Evolutionary conservation across 2,888 invertebrate genomes (phyloP).

Genomic region (Toxonevra muliebris): DNA sequence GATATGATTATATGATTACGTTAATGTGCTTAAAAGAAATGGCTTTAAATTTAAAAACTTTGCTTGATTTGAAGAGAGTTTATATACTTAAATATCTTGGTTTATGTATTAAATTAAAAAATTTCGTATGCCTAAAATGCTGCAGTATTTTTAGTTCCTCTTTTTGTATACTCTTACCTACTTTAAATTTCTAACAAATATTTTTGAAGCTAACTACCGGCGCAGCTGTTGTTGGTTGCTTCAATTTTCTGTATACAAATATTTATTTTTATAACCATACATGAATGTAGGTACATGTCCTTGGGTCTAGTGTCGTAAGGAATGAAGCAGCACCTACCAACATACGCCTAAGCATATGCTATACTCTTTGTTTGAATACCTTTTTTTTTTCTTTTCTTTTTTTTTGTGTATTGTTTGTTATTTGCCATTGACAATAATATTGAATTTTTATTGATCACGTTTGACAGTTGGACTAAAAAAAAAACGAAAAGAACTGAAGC

Average conservation of each 20-base stretch:
- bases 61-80: too few species aligned
- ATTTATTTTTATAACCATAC: neutral
- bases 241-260: neutral
- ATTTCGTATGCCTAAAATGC: neutral
- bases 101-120: too few species aligned
- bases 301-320: neutral
- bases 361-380: constrained; percentile 10
- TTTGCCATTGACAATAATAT: constrained; percentile 18
- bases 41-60: too few species aligned
- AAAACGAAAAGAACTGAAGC: neutral
- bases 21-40: too few species aligned
- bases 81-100: too few species aligned
- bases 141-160: constrained; percentile 5
- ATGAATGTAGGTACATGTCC: neutral
- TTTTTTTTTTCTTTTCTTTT: constrained; percentile 3
- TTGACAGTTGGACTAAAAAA: constrained; percentile 14
- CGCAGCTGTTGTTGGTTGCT: neutral
- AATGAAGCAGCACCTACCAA: too few species aligned
- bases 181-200: too few species aligned
- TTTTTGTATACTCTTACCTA: too few species aligned
- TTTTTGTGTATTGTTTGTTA: neutral
- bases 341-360: too few species aligned
- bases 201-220: too few species aligned
- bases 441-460: constrained; percentile 23
- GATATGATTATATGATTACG: too few species aligned